Evolutionary conservation across 2,113 vertebrate genomes (phyloP), one percentile per base, ranked within the genome.

Genomic region (Bufo gargarizans): DNA sequence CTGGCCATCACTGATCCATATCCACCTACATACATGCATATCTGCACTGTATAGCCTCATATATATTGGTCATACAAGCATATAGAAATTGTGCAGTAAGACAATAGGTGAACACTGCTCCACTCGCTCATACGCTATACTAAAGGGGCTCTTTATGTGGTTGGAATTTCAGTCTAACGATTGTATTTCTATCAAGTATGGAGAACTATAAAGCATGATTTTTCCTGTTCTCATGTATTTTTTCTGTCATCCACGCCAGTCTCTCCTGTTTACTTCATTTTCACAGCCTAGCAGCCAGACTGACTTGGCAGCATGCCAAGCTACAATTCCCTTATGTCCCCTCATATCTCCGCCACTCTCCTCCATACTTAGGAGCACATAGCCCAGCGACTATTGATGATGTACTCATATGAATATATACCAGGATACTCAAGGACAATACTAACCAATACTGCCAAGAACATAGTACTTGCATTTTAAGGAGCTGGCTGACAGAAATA

Each of bases 231-330:
- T 45, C 2, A 4, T 71, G 67, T 33, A 13, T 45, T 17, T 47
- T 47, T 74, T 47, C 71, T 14, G 50, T 47, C 72, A 76, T 76
- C 10, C 50, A 47, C 72, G 16, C 72, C 8, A 20, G 14, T 9
- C 72, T 76, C 45, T 76, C 45, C 72, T 49, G 45, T 76, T 74
- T 76, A 76, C 45, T 49, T 76, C 43, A 76, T 76, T 49, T 76
- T 50, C 17, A 76, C 43, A 74, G 2, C 67, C 67, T 43, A 71
- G 7, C 43, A 74, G 14, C 43, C 5, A 47, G 17, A 47, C 45
- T 19, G 72, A 17, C 45, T 76, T 49, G 72, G 72, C 72, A 19
- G 72, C 72, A 20, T 19, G 72, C 45, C 72, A 49, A 20, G 1
- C 45, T 76, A 76, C 72, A 49, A 20, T 76, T 76, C 17, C 72